Evolutionary conservation across 2,797 vertebrate genomes (phyloP).

Genomic region (Melopsittacus undulatus): DNA sequence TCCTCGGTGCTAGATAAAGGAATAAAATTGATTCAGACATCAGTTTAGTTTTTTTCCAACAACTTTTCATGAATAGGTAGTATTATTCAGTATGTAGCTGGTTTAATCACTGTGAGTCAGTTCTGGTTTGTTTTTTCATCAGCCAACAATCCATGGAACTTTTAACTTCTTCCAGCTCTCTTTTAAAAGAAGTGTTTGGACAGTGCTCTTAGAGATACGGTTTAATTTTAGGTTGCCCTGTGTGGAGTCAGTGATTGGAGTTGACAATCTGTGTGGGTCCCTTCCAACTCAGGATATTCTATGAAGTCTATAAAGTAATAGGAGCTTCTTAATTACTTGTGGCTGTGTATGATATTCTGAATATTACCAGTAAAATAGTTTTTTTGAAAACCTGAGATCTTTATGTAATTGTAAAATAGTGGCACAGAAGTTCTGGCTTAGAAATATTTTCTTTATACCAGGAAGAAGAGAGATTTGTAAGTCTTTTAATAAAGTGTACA

Average conservation of each 20-base stretch:
- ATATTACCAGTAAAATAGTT: neutral
- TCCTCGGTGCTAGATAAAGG: neutral
- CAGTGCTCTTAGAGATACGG: rapidly evolving
- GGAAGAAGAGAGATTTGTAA: neutral
- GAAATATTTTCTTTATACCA: neutral
- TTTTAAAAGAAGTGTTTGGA: neutral
- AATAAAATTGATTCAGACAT: neutral
- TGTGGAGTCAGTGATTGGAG: neutral
- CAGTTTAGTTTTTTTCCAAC: neutral
- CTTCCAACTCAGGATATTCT: neutral
- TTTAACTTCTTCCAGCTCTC: neutral
- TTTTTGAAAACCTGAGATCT: neutral
- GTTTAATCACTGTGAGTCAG: neutral
- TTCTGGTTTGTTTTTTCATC: neutral
- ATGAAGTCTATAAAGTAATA: neutral
- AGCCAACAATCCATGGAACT: neutral
- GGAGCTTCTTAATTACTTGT: neutral
- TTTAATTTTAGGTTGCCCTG: neutral
- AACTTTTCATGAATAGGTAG: neutral
- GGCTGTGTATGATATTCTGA: neutral
- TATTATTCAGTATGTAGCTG: neutral
- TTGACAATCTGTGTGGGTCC: neutral
- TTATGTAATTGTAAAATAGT: neutral
- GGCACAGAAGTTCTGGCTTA: neutral
- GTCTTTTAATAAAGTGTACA: neutral